These are phyloP conservation scores for Erynnis tages DNA, from an alignment of 2,888 invertebrate genomes.

Conservation along the genomic window DNA sequence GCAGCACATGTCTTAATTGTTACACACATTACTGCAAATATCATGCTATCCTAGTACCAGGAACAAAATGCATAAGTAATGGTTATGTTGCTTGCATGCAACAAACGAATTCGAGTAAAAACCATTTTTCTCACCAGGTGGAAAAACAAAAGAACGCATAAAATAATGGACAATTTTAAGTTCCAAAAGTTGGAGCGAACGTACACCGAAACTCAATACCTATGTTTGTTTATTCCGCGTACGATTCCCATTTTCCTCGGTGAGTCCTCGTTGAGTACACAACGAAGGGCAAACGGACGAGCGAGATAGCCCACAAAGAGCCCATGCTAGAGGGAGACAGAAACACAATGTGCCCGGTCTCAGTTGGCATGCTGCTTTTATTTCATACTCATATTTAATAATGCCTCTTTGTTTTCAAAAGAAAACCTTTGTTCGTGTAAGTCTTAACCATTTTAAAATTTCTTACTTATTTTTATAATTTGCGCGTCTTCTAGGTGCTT, in stretches of 20 bases:
- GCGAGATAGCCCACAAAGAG: conserved; percentile 11
- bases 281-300: conserved; percentile 15
- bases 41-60: no score
- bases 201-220: conserved; percentile 32
- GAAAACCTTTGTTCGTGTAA: conserved; percentile 13
- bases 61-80: no score
- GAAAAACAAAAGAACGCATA: neutral
- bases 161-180: neutral
- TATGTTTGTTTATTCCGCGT: conserved; percentile 32
- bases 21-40: no score
- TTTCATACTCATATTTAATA: conserved; percentile 31
- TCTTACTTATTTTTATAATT: no score
- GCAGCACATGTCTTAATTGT: no score
- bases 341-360: conserved; percentile 30
- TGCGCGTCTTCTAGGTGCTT: no score
- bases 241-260: conserved; percentile 32
- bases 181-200: conserved; percentile 11
- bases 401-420: conserved; percentile 27
- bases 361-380: conserved; percentile 27
- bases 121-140: no score
- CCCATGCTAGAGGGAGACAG: conserved; percentile 28
- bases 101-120: no score
- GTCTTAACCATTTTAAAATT: neutral
- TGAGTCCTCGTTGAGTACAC: conserved; percentile 29
- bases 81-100: no score